A percentile compares a stretch with the other conserved stretches of the same genome.
Evolutionary conservation across 2,888 invertebrate species (phyloP).

Genomic region (Dasysyrphus tricinctus): DNA sequence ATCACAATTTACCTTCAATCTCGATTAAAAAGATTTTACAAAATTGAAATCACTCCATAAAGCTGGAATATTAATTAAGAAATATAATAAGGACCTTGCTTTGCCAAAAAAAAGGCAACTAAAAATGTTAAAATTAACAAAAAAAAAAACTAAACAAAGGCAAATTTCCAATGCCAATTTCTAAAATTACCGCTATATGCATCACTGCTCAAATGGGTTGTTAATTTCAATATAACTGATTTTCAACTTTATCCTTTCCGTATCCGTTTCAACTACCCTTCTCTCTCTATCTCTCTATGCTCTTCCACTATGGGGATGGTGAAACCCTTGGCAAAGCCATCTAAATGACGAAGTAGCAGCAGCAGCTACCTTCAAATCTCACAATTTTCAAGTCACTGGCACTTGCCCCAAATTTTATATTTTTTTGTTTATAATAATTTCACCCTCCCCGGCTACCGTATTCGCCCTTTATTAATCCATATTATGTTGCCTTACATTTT

Average conservation of each 20-base stretch:
- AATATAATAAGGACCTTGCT: conserved; percentile 54
- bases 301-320: background rate
- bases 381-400: conserved; percentile 70
- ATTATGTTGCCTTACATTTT: conserved; percentile 62
- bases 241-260: conserved; percentile 62
- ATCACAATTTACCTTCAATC: conserved; percentile 43
- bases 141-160: conserved; percentile 49
- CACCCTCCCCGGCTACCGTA: conserved; percentile 41
- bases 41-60: conserved; percentile 58
- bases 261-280: conserved; percentile 17
- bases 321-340: conserved; percentile 40
- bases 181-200: conserved; percentile 68
- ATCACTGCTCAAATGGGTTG: conserved; percentile 72
- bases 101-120: conserved; percentile 35
- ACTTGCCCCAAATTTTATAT: conserved; percentile 72
- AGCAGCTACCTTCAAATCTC: conserved; percentile 55
- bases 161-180: conserved; percentile 68
- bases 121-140: background rate
- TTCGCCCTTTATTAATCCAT: conserved; percentile 67
- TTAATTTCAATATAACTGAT: conserved; percentile 74
- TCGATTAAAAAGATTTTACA: conserved; percentile 46
- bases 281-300: background rate
- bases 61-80: conserved; percentile 62
- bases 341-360: conserved; percentile 24
- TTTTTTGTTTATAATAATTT: conserved; percentile 46